These are phyloP conservation scores for Alfaro cultratus DNA, from an alignment of 2,797 vertebrate genomes.

Conservation along the genomic window DNA sequence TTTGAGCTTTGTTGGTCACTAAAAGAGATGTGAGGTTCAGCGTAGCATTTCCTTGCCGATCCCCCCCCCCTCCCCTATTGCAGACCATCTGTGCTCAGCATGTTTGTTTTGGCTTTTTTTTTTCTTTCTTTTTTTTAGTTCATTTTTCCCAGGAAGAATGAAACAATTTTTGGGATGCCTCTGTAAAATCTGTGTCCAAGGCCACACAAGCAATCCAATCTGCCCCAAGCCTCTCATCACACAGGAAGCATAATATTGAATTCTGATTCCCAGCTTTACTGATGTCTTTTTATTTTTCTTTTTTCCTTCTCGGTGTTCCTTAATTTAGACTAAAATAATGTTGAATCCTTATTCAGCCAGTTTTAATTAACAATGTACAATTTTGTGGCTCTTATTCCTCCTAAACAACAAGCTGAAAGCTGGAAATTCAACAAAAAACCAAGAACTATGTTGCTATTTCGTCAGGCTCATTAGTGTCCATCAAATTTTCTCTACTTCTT, in stretches of 20 bases:
- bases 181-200: constrained; percentile 51
- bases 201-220: constrained; percentile 53
- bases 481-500: constrained; percentile 25
- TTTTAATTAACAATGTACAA: background rate
- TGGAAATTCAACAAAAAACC: background rate
- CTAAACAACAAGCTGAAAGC: background rate
- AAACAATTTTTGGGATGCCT: constrained; percentile 51
- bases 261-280: background rate
- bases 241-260: constrained; percentile 30
- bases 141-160: constrained; percentile 32
- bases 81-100: constrained; percentile 49
- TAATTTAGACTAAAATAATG: background rate
- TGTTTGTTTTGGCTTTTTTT: constrained; percentile 64
- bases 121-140: background rate
- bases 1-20: constrained; percentile 19
- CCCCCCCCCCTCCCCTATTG: constrained; percentile 14
- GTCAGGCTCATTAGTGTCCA: constrained; percentile 11
- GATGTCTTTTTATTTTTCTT: background rate
- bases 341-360: background rate
- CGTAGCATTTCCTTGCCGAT: background rate
- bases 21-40: constrained; percentile 37
- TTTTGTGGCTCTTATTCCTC: background rate
- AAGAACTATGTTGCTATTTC: background rate
- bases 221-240: constrained; percentile 24
- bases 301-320: background rate